These are phyloP conservation scores for Parapsyche elsis DNA, from an alignment of 1,140 invertebrate genomes.

Conservation along the genomic window DNA sequence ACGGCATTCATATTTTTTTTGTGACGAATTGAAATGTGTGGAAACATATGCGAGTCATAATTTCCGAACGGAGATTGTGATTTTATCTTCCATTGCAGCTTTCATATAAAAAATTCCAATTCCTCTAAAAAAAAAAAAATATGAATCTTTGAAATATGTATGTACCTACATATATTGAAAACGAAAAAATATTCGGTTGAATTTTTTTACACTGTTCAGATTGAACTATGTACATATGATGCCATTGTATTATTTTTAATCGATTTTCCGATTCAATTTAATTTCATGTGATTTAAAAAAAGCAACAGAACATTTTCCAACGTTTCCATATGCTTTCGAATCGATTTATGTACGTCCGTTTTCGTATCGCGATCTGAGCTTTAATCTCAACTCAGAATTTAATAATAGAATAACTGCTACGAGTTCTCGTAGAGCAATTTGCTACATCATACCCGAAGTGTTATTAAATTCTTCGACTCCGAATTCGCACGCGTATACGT, in stretches of 20 bases:
- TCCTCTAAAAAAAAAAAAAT: not conserved
- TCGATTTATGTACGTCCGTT: not conserved
- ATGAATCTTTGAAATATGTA: not conserved
- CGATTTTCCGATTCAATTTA: too few species aligned
- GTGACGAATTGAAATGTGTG: not conserved
- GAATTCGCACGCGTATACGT: not conserved
- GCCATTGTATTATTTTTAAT: too few species aligned
- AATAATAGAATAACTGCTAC: not conserved
- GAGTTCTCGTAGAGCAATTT: not conserved
- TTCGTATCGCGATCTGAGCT: not conserved
- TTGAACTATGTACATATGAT: too few species aligned
- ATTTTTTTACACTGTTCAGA: too few species aligned
- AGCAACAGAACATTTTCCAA: too few species aligned
- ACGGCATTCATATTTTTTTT: too few species aligned
- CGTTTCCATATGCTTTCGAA: not conserved
- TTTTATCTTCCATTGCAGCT: not conserved
- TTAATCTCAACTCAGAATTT: not conserved
- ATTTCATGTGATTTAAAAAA: too few species aligned
- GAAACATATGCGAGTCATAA: not conserved
- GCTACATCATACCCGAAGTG: not conserved
- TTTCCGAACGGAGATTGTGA: slow-evolving; percentile 17
- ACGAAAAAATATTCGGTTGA: not conserved
- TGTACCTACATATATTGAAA: too few species aligned
- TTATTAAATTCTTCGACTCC: slow-evolving; percentile 10
- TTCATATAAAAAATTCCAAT: not conserved